Conservation (phyloP, 2,113 vertebrate species). For the Chionodraco myersi region DNA sequence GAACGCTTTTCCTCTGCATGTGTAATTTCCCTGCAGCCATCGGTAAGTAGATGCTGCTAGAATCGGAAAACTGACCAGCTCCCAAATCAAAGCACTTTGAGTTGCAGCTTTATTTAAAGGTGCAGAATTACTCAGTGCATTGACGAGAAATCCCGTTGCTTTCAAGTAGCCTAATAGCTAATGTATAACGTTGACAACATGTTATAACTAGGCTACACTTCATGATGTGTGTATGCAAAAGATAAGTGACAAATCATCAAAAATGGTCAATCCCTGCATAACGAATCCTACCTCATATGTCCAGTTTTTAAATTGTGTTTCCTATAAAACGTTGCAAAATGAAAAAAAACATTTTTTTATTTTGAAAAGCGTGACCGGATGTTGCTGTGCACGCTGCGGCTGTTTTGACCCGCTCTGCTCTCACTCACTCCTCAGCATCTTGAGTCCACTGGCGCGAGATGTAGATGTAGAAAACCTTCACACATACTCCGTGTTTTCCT, state of each 20-base stretch:
- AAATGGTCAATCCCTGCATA: no score
- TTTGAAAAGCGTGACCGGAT: conserved; percentile 55
- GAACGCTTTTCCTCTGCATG: background rate
- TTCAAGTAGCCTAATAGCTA: background rate
- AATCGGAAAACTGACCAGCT: background rate
- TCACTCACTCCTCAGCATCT: conserved; percentile 45
- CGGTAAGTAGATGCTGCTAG: background rate
- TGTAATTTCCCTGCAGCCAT: background rate
- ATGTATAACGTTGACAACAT: background rate
- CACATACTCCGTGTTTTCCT: background rate
- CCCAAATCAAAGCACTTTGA: background rate
- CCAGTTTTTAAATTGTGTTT: background rate
- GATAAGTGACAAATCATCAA: background rate
- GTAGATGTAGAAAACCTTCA: conserved; percentile 4
- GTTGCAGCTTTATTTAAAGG: background rate
- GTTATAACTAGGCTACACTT: no score
- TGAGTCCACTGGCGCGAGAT: conserved; percentile 52
- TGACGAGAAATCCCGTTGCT: background rate
- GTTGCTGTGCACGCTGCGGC: background rate
- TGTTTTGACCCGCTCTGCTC: conserved; percentile 18
- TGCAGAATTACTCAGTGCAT: background rate
- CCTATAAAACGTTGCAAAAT: background rate
- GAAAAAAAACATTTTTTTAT: conserved; percentile 24
- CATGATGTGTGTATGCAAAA: background rate
- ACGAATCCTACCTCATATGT: background rate